These are phyloP conservation scores for Betta splendens DNA, from an alignment of 2,797 vertebrate genomes.

Conservation along the genomic window DNA sequence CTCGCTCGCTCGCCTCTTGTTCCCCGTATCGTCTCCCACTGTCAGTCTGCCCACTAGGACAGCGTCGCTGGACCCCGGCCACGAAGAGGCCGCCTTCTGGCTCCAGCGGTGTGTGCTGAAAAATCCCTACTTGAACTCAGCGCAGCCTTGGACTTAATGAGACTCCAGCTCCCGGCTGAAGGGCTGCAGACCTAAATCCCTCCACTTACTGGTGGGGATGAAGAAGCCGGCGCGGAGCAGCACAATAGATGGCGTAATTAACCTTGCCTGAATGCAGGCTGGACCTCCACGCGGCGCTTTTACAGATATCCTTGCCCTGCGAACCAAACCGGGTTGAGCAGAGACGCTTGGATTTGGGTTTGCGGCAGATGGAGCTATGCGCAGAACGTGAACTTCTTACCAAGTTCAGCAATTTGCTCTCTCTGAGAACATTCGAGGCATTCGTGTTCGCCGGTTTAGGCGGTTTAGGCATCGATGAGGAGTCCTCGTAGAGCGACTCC, in stretches of 20 bases:
- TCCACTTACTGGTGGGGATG: neutral
- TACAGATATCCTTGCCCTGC: neutral
- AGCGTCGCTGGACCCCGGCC: constrained; percentile 65
- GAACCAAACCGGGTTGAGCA: constrained; percentile 22
- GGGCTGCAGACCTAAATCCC: constrained; percentile 16
- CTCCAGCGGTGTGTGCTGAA: constrained; percentile 51
- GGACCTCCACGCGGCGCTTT: no score
- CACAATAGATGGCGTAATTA: neutral
- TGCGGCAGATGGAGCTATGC: constrained; percentile 29
- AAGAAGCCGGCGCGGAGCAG: neutral
- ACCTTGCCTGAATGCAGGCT: constrained; percentile 1
- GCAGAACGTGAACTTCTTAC: constrained; percentile 24
- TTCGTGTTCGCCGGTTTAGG: constrained; percentile 7
- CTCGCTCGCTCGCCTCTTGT: constrained; percentile 48
- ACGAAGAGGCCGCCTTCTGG: constrained; percentile 72
- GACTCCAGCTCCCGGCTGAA: constrained; percentile 27
- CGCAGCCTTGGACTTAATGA: constrained; percentile 39
- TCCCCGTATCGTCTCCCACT: constrained; percentile 60
- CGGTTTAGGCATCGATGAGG: constrained; percentile 3
- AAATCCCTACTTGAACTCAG: constrained; percentile 71
- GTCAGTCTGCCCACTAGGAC: constrained; percentile 77
- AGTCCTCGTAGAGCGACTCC: neutral
- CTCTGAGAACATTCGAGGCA: constrained; percentile 4
- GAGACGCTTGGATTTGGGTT: constrained; percentile 27
- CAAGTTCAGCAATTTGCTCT: constrained; percentile 14